phyloP scores from a whole-genome alignment of 2,113 vertebrate species.

The Grammomys dolichurus region DNA sequence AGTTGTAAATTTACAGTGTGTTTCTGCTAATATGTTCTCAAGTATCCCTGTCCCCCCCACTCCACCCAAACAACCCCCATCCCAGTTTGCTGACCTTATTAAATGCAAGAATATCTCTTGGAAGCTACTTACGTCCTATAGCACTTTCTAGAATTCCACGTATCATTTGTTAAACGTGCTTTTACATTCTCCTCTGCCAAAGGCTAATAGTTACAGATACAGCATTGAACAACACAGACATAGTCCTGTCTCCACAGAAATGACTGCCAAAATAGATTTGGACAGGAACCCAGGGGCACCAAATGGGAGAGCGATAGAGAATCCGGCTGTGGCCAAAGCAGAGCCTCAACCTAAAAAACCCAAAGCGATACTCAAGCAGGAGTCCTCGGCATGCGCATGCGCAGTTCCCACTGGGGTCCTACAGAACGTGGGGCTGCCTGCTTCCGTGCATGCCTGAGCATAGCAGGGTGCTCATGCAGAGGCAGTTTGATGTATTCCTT shows the following conservation, averaged over 20 bases:
- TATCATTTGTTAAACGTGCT: slow-evolving; percentile 62
- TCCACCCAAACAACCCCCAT: background rate
- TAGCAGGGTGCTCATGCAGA: background rate
- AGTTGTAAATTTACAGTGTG: background rate
- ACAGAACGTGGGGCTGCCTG: no score
- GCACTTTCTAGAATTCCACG: slow-evolving; percentile 61
- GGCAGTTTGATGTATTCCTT: background rate
- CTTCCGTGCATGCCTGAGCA: background rate
- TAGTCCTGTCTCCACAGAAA: slow-evolving; percentile 20
- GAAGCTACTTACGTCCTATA: slow-evolving; percentile 7
- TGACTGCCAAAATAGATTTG: background rate
- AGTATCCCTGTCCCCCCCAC: background rate
- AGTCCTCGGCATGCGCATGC: background rate
- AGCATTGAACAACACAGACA: slow-evolving; percentile 35
- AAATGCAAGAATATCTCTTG: slow-evolving; percentile 20
- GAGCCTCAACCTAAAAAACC: background rate
- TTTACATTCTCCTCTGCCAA: slow-evolving; percentile 36
- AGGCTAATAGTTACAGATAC: slow-evolving; percentile 36
- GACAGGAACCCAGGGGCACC: background rate
- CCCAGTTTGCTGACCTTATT: background rate
- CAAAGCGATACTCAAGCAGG: background rate
- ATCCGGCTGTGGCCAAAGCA: background rate
- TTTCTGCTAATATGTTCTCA: slow-evolving; percentile 29
- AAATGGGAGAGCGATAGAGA: background rate
- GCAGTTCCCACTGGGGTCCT: background rate